Evolutionary conservation across 2,888 invertebrate species (phyloP).

Genomic region (Pardosa pseudoannulata): DNA sequence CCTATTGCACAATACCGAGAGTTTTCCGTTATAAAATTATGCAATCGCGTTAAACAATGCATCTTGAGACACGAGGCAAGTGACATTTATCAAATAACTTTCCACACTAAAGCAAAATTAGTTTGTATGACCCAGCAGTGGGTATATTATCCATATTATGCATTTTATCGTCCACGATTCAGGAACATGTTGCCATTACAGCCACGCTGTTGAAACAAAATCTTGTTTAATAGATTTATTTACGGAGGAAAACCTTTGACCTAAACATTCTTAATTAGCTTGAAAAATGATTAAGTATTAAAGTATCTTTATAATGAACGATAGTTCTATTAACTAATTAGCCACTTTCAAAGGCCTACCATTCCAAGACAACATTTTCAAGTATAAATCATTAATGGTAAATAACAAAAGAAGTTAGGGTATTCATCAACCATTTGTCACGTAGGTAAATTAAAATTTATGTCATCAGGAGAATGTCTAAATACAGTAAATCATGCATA

Average conservation of each 20-base stretch:
- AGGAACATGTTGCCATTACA: neutral
- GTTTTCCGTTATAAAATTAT: too few species aligned
- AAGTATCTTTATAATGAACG: neutral
- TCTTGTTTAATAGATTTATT: conserved; percentile 9
- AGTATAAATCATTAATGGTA: neutral
- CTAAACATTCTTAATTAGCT: conserved; percentile 2
- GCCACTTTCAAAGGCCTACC: neutral
- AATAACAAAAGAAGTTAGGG: too few species aligned
- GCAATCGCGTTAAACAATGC: too few species aligned
- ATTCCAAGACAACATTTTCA: neutral
- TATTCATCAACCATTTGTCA: too few species aligned
- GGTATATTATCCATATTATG: neutral
- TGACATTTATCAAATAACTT: too few species aligned
- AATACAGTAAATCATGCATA: too few species aligned
- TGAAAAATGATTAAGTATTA: neutral
- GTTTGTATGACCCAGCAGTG: neutral
- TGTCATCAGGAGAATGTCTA: too few species aligned
- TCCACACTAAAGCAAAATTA: too few species aligned
- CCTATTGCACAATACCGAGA: too few species aligned
- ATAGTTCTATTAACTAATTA: conserved; percentile 6
- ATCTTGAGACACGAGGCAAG: too few species aligned
- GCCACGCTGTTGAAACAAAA: neutral
- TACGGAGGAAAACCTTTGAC: conserved; percentile 6
- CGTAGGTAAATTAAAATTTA: too few species aligned
- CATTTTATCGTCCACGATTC: neutral